Evolutionary conservation across 1,140 invertebrate genomes (phyloP).

Genomic region (Phocides pigmalion): DNA sequence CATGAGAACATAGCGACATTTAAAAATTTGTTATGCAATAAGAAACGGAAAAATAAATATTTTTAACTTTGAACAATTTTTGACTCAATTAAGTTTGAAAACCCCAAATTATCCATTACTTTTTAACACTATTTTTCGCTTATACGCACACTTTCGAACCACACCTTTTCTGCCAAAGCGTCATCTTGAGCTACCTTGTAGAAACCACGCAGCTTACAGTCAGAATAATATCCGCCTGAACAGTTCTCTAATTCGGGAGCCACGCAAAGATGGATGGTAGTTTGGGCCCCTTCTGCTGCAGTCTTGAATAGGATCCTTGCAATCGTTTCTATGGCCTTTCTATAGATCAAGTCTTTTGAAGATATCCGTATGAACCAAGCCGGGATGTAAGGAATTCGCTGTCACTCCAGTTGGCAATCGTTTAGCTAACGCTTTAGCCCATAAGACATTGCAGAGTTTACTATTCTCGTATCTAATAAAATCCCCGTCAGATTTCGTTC

Average conservation of each 20-base stretch:
- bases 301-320: conserved; percentile 81
- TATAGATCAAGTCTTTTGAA: conserved; percentile 58
- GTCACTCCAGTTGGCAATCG: conserved; percentile 84
- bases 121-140: conserved; percentile 1
- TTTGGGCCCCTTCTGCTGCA: conserved; percentile 87
- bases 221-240: conserved; percentile 68
- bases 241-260: conserved; percentile 48
- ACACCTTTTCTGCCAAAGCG: conserved; percentile 51
- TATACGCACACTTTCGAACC: conserved; percentile 47
- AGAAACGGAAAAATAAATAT: no score
- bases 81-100: no score
- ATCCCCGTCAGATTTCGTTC: conserved; percentile 80
- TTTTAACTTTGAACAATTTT: no score
- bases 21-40: no score
- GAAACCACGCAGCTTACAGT: conserved; percentile 44
- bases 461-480: conserved; percentile 85
- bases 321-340: conserved; percentile 44
- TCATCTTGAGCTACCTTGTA: conserved; percentile 43
- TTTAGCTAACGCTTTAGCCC: conserved; percentile 85
- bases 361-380: conserved; percentile 85
- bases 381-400: conserved; percentile 85
- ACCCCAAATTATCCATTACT: no score
- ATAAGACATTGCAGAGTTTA: conserved; percentile 89
- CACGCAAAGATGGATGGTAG: conserved; percentile 80
- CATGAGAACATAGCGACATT: no score